Evolutionary conservation across 2,797 vertebrate species (phyloP).

Genomic region (Xiphorhynchus erythropygius): DNA sequence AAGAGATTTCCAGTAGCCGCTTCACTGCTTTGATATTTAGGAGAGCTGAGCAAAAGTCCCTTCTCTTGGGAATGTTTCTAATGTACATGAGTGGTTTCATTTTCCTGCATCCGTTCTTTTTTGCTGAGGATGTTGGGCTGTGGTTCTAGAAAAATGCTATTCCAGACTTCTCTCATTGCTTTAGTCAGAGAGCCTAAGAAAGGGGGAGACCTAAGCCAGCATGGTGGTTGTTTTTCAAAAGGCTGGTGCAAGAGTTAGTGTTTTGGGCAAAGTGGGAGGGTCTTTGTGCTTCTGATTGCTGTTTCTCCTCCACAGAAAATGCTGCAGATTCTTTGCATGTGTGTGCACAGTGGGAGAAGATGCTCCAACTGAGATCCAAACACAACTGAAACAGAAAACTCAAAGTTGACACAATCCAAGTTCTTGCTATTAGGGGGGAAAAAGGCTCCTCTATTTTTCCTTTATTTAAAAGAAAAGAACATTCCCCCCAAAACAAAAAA

Average conservation of each 20-base stretch:
- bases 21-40: neutral
- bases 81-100: neutral
- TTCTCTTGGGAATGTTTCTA: neutral
- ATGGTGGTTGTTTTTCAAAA: neutral
- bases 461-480: neutral
- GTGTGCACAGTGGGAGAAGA: conserved; percentile 9
- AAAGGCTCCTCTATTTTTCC: neutral
- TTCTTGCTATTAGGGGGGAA: neutral
- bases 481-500: too few species aligned
- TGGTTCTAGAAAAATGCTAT: neutral
- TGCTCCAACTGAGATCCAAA: conserved; percentile 9
- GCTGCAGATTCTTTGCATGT: conserved; percentile 11
- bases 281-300: neutral
- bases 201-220: neutral
- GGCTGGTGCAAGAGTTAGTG: neutral
- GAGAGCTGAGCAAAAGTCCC: neutral
- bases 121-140: neutral
- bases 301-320: neutral
- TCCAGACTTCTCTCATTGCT: neutral
- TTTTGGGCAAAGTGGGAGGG: neutral
- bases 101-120: neutral
- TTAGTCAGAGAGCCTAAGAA: neutral
- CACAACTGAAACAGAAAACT: conserved; percentile 8
- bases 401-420: neutral
- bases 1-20: neutral